Evolutionary conservation across 1,140 invertebrate species (phyloP).

Genomic region (Sycophaga agraensis): DNA sequence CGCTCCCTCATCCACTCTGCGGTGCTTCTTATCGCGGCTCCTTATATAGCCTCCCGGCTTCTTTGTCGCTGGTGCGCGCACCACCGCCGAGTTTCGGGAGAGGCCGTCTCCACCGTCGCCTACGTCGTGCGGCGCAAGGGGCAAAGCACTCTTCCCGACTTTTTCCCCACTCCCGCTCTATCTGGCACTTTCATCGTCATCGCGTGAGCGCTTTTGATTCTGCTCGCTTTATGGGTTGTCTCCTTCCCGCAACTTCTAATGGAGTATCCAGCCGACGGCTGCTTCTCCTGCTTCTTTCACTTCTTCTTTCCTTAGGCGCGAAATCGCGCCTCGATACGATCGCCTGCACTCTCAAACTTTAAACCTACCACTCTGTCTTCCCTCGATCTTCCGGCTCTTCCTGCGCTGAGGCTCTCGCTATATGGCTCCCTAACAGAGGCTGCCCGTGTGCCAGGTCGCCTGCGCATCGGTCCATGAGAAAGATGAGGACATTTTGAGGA

Average conservation of each 20-base stretch:
- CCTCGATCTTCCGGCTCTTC: neutral
- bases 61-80: conserved; percentile 4
- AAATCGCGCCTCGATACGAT: neutral
- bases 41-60: neutral
- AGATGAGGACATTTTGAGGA: too few species aligned
- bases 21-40: conserved; percentile 13
- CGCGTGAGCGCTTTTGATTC: conserved; percentile 13
- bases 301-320: conserved; percentile 8
- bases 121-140: neutral
- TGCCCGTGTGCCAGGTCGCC: too few species aligned
- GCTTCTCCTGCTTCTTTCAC: conserved; percentile 12
- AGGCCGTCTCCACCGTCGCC: too few species aligned
- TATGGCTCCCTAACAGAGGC: neutral
- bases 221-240: neutral
- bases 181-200: conserved; percentile 14
- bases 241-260: conserved; percentile 21
- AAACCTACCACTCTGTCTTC: conserved; percentile 9
- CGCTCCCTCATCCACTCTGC: conserved; percentile 9
- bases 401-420: neutral
- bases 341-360: conserved; percentile 27
- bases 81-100: too few species aligned
- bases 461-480: too few species aligned
- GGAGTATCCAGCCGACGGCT: conserved; percentile 20
- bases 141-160: neutral
- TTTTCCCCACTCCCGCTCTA: neutral